Conservation (phyloP, 2,113 vertebrate species). For the Labeo catla region DNA sequence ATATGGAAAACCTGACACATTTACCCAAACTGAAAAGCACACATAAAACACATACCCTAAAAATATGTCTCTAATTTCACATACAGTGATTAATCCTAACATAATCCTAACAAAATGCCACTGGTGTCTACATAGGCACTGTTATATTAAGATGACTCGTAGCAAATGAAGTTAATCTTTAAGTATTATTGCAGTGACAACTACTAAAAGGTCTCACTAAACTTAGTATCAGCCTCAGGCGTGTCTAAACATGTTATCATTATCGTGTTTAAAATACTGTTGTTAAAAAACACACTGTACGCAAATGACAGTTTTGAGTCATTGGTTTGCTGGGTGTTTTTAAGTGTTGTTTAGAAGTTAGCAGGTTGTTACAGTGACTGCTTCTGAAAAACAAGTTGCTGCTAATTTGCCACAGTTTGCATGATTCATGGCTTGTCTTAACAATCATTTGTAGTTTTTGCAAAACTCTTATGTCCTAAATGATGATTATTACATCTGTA, state of each 20-base stretch:
- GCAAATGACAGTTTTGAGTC: not conserved
- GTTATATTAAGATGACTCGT: not conserved
- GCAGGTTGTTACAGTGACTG: not conserved
- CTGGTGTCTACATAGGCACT: not conserved
- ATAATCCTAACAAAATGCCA: not conserved
- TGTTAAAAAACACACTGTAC: not conserved
- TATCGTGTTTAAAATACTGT: not conserved
- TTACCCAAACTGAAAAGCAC: not conserved
- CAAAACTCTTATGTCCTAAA: not conserved
- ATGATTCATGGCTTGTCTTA: not conserved
- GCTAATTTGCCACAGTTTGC: conserved; percentile 8
- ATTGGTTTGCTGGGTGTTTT: not conserved
- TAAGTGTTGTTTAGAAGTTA: not conserved
- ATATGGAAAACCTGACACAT: not conserved
- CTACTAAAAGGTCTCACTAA: not conserved
- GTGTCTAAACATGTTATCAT: not conserved
- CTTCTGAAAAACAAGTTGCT: not conserved
- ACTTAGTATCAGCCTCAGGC: not conserved
- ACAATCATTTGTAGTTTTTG: not conserved
- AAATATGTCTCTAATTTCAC: not conserved
- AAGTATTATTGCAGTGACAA: not conserved
- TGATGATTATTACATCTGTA: not conserved
- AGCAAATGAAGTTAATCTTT: not conserved
- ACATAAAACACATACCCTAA: not conserved
- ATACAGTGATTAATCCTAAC: not conserved